Evolutionary conservation across 2,113 vertebrate species (phyloP).

Genomic region (Pyrgilauda ruficollis): DNA sequence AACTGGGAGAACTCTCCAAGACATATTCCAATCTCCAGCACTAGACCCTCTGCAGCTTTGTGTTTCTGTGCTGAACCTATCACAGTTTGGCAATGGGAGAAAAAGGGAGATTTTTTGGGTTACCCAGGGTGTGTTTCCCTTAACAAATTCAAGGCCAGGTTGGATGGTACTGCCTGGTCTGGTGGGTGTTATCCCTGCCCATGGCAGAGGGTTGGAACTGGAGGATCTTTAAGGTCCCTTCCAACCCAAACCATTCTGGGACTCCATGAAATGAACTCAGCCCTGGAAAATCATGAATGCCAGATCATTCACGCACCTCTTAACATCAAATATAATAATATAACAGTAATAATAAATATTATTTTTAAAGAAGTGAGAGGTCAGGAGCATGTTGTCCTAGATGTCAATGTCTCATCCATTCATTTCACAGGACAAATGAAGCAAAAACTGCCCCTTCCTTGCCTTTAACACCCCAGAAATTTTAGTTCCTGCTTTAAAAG

Average conservation of each 20-base stretch:
- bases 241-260: background rate
- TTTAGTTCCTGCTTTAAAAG: background rate
- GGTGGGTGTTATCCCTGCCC: background rate
- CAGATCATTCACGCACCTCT: background rate
- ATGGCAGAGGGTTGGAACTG: background rate
- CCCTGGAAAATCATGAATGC: background rate
- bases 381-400: background rate
- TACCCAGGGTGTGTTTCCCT: background rate
- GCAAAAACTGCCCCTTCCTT: background rate
- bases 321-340: background rate
- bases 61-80: background rate
- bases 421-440: background rate
- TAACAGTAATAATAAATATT: no score
- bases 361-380: background rate
- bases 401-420: background rate
- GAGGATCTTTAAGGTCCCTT: background rate
- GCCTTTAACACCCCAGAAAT: background rate
- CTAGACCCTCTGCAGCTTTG: background rate
- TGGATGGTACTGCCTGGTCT: background rate
- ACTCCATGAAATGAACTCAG: background rate
- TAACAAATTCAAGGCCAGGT: background rate
- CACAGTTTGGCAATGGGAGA: background rate
- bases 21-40: background rate
- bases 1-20: background rate
- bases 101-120: background rate